A percentile compares a stretch with the other conserved stretches of the same genome.
phyloP scores from a whole-genome alignment of 2,113 vertebrate genomes.

The Neotoma lepida region DNA sequence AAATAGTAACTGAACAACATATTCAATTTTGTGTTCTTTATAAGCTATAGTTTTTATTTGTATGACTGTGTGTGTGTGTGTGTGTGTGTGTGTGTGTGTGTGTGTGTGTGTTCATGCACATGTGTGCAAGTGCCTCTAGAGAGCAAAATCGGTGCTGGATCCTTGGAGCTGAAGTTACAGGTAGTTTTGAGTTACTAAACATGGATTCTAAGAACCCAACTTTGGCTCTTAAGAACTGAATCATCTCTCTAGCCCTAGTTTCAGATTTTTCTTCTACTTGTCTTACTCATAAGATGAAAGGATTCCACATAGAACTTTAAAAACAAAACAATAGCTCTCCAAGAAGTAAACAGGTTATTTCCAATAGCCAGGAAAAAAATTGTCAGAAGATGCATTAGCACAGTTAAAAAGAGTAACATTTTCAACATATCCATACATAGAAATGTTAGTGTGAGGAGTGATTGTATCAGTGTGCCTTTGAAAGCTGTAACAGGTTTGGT shows the following conservation, averaged over 20 bases:
- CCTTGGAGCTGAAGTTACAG: not conserved
- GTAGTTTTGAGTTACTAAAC: not conserved
- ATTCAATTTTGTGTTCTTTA: not conserved
- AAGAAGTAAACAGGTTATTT: not conserved
- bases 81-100: not conserved
- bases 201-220: not conserved
- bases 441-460: not conserved
- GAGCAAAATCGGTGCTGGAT: not conserved
- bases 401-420: too few relatives aligned
- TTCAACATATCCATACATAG: not conserved
- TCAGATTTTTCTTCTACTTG: not conserved
- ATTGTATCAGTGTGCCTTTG: not conserved
- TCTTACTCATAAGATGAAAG: conserved; percentile 3
- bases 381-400: not conserved
- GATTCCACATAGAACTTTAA: not conserved
- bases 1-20: not conserved
- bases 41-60: not conserved
- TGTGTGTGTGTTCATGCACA: not conserved
- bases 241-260: not conserved
- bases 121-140: not conserved
- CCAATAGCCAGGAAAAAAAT: not conserved
- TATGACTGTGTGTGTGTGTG: not conserved
- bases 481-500: not conserved
- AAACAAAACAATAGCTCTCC: not conserved
- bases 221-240: not conserved